Conservation (phyloP, 2,888 invertebrate genomes). For the Allygus modestus region DNA sequence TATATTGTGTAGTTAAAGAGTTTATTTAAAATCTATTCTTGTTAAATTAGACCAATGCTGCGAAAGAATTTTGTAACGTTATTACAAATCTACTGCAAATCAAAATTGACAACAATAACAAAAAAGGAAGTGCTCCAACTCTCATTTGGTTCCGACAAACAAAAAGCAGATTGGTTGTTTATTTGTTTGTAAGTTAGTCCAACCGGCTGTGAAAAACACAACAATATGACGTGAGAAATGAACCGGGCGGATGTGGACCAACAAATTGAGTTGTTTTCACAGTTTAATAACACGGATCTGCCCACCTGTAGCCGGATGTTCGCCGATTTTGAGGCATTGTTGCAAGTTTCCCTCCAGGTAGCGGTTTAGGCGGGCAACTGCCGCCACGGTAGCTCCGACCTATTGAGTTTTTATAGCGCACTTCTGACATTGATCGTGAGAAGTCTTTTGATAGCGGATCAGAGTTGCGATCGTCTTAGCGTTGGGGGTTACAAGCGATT, state of each 20-base stretch:
- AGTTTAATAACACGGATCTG: constrained; percentile 38
- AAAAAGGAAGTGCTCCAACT: background rate
- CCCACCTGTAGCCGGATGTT: background rate
- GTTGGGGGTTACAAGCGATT: background rate
- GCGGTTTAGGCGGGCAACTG: background rate
- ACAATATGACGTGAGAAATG: constrained; percentile 21
- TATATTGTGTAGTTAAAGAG: too few species aligned
- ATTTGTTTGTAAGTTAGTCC: constrained; percentile 25
- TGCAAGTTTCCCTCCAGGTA: background rate
- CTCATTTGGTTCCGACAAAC: background rate
- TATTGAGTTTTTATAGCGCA: background rate
- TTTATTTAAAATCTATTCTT: too few species aligned
- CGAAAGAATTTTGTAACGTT: too few species aligned
- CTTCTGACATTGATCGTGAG: constrained; percentile 25
- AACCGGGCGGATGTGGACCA: constrained; percentile 43
- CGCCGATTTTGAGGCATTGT: constrained; percentile 31
- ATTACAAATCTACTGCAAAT: too few species aligned
- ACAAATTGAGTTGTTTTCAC: constrained; percentile 54
- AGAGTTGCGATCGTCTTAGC: background rate
- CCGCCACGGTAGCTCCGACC: background rate
- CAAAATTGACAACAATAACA: too few species aligned
- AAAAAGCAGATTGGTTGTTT: background rate
- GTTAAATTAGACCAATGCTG: too few species aligned
- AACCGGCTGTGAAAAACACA: background rate
- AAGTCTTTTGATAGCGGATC: constrained; percentile 11